A percentile compares a stretch with the other conserved stretches of the same genome.
Conservation (phyloP, 2,797 vertebrate species). For the Mus caroli region DNA sequence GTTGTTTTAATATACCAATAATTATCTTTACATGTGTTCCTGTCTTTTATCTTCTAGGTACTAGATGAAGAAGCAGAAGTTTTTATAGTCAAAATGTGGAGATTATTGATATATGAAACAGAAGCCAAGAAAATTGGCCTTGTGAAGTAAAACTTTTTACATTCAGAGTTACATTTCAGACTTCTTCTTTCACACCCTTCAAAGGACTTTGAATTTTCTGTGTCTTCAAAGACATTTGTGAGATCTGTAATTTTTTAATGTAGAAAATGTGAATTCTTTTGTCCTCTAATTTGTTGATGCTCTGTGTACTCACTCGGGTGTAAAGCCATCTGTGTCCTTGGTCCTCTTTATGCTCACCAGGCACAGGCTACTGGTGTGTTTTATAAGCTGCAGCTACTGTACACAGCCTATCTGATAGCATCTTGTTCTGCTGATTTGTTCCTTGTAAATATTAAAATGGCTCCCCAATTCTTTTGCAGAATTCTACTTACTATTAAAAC, state of each 20-base stretch:
- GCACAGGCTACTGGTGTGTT: conserved; percentile 90
- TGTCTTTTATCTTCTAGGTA: conserved; percentile 90
- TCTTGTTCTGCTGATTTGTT: conserved; percentile 90
- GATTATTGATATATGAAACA: conserved; percentile 99
- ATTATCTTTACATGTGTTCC: conserved; percentile 29
- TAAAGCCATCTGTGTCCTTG: conserved; percentile 87
- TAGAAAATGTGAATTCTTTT: conserved; percentile 92
- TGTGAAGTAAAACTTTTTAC: conserved; percentile 93
- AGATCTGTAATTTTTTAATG: conserved; percentile 92
- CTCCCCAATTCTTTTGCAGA: conserved; percentile 87
- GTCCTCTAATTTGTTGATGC: conserved; percentile 85
- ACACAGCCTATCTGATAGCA: conserved; percentile 88
- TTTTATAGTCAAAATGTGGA: conserved; percentile 99
- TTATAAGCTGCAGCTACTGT: conserved; percentile 91
- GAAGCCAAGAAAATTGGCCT: conserved; percentile 99
- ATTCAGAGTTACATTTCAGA: conserved; percentile 88
- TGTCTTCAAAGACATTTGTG: conserved; percentile 89
- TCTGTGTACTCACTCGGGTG: conserved; percentile 85
- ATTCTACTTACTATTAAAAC: conserved; percentile 89
- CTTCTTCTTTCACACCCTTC: conserved; percentile 80
- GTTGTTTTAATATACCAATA: background rate
- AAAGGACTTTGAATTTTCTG: conserved; percentile 88
- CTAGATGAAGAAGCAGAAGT: conserved; percentile 99
- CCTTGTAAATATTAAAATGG: conserved; percentile 91
- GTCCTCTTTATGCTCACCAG: conserved; percentile 88